Conservation (phyloP, 2,113 vertebrate species). For the Ailurus styani region DNA sequence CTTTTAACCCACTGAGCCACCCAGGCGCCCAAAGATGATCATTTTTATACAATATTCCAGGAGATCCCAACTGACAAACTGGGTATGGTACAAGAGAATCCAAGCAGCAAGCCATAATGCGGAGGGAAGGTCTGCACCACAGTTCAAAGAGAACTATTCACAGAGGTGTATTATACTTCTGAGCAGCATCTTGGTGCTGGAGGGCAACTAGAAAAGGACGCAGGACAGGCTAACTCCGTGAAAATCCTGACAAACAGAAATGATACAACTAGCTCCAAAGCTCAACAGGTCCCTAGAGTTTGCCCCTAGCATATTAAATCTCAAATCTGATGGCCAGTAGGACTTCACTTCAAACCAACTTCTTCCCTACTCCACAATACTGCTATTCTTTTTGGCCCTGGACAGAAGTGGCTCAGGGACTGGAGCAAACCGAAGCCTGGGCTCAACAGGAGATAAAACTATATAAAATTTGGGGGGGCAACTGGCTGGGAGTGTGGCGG, state of each 20-base stretch:
- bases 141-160: neutral
- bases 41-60: neutral
- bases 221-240: neutral
- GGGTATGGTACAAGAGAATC: neutral
- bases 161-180: neutral
- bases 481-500: neutral
- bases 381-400: neutral
- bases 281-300: neutral
- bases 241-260: conserved; percentile 19
- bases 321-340: neutral
- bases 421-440: neutral
- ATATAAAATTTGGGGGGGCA: neutral
- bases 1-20: too few species aligned
- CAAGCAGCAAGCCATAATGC: neutral
- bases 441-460: neutral
- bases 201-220: neutral
- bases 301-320: neutral
- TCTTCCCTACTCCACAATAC: neutral
- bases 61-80: neutral
- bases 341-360: neutral
- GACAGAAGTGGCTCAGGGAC: neutral
- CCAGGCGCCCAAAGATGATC: neutral
- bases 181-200: neutral
- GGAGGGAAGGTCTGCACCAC: neutral
- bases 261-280: neutral